Conservation (phyloP, 1,140 invertebrate species). For the Papilio polytes region DNA sequence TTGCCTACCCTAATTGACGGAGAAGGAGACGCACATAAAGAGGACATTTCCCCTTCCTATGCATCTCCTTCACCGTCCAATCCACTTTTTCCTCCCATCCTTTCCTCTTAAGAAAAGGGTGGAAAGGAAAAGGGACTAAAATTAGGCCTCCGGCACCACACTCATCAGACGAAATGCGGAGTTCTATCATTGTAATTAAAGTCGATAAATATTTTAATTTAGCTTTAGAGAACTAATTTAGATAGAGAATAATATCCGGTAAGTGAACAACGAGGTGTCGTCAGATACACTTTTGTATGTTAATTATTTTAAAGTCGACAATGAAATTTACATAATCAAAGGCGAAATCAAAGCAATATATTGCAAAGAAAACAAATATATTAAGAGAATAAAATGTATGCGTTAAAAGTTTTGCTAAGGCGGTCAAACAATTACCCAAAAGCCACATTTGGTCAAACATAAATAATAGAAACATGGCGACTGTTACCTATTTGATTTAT, state of each 20-base stretch:
- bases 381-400: neutral
- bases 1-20: too few species aligned
- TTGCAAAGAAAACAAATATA: neutral
- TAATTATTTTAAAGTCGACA: neutral
- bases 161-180: too few species aligned
- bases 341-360: neutral
- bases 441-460: neutral
- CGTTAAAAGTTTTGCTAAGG: neutral
- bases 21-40: too few species aligned
- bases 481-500: neutral
- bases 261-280: neutral
- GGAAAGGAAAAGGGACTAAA: too few species aligned
- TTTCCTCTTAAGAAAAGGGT: too few species aligned
- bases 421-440: neutral
- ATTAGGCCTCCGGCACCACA: too few species aligned
- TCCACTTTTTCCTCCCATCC: too few species aligned
- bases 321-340: neutral
- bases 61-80: too few species aligned
- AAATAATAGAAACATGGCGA: neutral
- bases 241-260: too few species aligned
- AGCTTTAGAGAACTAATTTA: too few species aligned
- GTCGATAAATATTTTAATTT: neutral
- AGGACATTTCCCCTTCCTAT: too few species aligned
- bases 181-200: too few species aligned
- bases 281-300: conserved; percentile 1